phyloP scores from a whole-genome alignment of 2,113 vertebrate species.

The Aythya baeri region DNA sequence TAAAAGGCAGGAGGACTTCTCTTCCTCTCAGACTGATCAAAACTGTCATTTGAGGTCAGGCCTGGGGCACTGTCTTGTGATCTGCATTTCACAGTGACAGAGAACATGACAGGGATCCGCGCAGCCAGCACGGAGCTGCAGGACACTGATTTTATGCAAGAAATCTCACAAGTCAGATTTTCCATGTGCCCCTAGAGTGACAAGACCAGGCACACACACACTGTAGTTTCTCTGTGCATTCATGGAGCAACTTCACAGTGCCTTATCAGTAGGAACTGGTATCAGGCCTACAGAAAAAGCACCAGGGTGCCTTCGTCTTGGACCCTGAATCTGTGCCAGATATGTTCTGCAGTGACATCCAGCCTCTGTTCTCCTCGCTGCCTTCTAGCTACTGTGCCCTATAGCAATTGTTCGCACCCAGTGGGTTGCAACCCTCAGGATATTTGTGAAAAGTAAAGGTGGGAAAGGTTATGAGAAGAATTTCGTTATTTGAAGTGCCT shows the following conservation, averaged over 20 bases:
- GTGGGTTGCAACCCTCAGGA: neutral
- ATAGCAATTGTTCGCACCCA: neutral
- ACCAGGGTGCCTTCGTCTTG: neutral
- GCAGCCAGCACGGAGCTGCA: neutral
- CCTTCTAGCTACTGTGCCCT: neutral
- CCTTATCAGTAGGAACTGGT: neutral
- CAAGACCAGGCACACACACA: neutral
- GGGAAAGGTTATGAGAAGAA: neutral
- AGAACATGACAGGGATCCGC: accelerated
- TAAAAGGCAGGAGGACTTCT: neutral
- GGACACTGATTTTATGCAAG: neutral
- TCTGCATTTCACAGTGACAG: neutral
- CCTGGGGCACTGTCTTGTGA: neutral
- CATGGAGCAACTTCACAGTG: neutral
- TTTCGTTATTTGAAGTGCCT: neutral
- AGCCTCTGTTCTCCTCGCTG: neutral
- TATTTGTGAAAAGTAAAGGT: neutral
- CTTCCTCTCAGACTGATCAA: neutral
- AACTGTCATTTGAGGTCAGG: neutral
- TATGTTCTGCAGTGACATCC: neutral
- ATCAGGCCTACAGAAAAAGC: neutral
- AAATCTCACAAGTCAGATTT: neutral
- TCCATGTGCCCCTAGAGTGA: neutral
- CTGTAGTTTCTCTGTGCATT: neutral
- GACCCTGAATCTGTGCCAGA: neutral